Base-by-base conservation (phyloP, 2,797 vertebrate genomes). In the Cyclura pinguis region DNA sequence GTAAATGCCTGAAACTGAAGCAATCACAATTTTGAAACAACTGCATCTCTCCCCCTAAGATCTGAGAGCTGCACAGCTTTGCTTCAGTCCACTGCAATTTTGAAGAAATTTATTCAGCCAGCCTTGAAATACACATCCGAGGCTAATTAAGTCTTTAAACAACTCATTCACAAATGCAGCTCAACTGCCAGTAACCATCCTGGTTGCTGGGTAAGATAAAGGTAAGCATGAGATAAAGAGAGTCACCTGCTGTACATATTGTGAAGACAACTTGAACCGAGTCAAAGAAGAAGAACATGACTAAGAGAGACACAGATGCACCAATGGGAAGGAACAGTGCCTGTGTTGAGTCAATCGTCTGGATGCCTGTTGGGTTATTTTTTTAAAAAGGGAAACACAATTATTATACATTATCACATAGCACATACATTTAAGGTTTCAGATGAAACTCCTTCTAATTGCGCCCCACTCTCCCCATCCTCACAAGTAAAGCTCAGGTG, bases 221-320 rank as follows among this genome's bases (percentile, higher is more conserved):
- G 35, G 42, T 38, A 62, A 67, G 84, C 84, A 86, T 0, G 38
- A 89, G 83, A 24, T 91, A 52, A 94, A 90, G 57, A 92, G 9
- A 93, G 38, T 97, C 97, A 99, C 99, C 99, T 98, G 99, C 99
- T 96, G 99, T 99, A 98, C 99, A 99, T 98, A 99, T 99, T 96
- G 99, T 99, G 96, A 99, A 99, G 97, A 99, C 99, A 96, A 99
- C 99, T 96, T 99, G 99, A 97, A 99, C 99, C 0, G 99, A 99
- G 96, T 99, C 99, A 76, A 99, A 99, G 98, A 99, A 99, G 98
- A 99, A 99, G 98, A 99, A 99, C 99, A 99, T 99, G 94, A 99
- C 99, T 81, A 99, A 98, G 93, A 99, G 98, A 92, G 99, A 99
- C 88, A 99, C 99, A 0, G 99, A 99, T 0, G 99, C 99, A 95